Evolutionary conservation across 37 sponge, comb jelly and placozoan species (phyloP).

Genomic region (Lycopodina hypogea): DNA sequence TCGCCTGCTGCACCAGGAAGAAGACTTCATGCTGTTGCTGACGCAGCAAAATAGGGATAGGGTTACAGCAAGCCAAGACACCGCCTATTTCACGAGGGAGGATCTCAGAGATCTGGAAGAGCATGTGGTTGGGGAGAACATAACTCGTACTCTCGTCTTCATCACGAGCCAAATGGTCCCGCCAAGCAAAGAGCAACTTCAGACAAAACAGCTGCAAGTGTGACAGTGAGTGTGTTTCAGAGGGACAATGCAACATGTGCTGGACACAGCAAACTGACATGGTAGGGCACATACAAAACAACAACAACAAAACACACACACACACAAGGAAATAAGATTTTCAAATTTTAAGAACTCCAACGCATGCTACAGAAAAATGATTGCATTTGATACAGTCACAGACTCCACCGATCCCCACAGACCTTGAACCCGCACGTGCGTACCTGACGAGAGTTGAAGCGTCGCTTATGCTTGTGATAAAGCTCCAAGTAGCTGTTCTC

Average conservation of each 20-base stretch:
- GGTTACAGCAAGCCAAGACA: conserved; percentile 90
- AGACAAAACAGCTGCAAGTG: conserved; percentile 56
- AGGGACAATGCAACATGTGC: too few relatives aligned
- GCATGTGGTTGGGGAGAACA: conserved; percentile 95
- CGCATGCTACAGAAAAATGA: too few relatives aligned
- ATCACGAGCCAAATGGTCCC: conserved; percentile 76
- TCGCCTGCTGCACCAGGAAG: conserved; percentile 60
- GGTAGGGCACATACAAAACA: too few relatives aligned
- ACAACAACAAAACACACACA: too few relatives aligned
- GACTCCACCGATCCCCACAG: too few relatives aligned
- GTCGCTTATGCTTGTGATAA: conserved; percentile 62
- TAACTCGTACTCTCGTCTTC: conserved; percentile 90
- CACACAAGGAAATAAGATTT: too few relatives aligned
- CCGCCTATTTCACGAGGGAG: conserved; percentile 84
- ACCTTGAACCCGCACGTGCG: background rate
- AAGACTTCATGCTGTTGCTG: conserved; percentile 76
- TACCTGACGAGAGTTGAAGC: conserved; percentile 79
- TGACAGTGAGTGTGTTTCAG: background rate
- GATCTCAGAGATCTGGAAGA: conserved; percentile 86
- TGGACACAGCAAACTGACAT: too few relatives aligned
- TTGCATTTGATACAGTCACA: too few relatives aligned
- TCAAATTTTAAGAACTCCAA: too few relatives aligned
- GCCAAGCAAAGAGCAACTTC: conserved; percentile 73
- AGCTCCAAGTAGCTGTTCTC: conserved; percentile 63
- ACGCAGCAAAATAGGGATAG: conserved; percentile 82